Percentiles rank a stretch among this genome's conserved stretches.
These are phyloP conservation scores for Drosophila rufa DNA, from an alignment of 1,140 invertebrate genomes.

Conservation along the genomic window DNA sequence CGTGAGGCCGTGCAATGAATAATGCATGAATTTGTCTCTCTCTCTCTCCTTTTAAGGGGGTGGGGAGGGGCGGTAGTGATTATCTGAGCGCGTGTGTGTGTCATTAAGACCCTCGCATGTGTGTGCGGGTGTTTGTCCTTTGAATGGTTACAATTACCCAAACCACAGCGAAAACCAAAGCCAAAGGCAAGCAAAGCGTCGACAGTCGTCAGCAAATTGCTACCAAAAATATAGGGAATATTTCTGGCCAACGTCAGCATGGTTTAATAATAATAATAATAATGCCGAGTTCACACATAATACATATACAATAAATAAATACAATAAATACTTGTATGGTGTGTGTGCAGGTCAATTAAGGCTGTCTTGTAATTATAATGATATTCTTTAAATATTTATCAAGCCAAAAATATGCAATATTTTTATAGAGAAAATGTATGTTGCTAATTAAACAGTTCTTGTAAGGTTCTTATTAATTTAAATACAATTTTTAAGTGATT, in stretches of 20 bases:
- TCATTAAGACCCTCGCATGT: constrained; percentile 51
- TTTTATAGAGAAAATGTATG: too few species aligned
- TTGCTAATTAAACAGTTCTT: too few species aligned
- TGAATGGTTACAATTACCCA: constrained; percentile 62
- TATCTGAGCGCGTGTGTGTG: constrained; percentile 63
- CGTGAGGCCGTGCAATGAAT: constrained; percentile 71
- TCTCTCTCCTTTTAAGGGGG: constrained; percentile 42
- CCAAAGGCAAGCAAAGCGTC: not conserved
- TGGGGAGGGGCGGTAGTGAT: constrained; percentile 49
- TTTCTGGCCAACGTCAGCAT: not conserved
- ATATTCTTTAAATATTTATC: not conserved
- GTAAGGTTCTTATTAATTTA: too few species aligned
- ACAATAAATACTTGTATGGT: not conserved
- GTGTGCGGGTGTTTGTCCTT: constrained; percentile 17
- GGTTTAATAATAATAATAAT: constrained; percentile 1
- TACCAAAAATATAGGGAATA: constrained; percentile 13
- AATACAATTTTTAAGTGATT: too few species aligned
- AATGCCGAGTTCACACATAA: constrained; percentile 1
- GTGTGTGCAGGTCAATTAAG: not conserved
- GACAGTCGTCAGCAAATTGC: constrained; percentile 22
- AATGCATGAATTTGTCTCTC: constrained; percentile 65
- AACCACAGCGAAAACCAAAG: constrained; percentile 11
- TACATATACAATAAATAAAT: not conserved
- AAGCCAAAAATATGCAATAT: too few species aligned
- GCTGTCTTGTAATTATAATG: not conserved